Evolutionary conservation across 2,113 vertebrate species (phyloP), one percentile per base, ranked within the genome.

Genomic region (Lamprotornis superbus): DNA sequence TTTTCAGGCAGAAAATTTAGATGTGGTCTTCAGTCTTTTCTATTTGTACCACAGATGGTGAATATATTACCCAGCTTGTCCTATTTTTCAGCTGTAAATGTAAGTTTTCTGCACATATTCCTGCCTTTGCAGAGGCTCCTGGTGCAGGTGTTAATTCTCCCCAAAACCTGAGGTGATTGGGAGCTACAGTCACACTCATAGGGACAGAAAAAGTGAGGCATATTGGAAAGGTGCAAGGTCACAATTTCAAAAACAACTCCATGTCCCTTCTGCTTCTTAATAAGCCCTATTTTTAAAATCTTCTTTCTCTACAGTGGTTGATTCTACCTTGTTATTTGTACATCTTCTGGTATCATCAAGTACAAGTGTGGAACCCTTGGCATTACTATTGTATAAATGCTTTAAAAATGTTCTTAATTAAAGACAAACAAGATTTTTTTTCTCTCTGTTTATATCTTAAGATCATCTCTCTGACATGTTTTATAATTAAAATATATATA

Each of bases 1-100:
- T 89, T 82, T 93, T 47, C 83, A 78, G 74, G 57, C 77, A 93
- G 40, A 71, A 94, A 71, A 94, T 89, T 71, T 83, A 92, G 76
- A 73, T 52, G 68, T 90, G 86, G 73, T 77, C 76, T 87, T 83
- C 77, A 74, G 83, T 46, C 55, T 89, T 92, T 78, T 68, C 80
- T 87, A 16, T 95, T 84, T 75, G 73, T 94, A 37, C 56, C 57
- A 57, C 69, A 92, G 80, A 60, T 87, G 73, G 87, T 78, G 81
- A 92, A 81, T 78, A 40, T 15, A 35, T 89, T 59, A 87, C 15
- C n/a, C 42, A 63, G 73, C 42, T 87, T 70, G 80, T 94, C 68
- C 76, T 55, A 33, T 49, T 86, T 94, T 74, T 83, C 7, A 90
- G 18, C 56, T 55, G 63, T 69, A 71, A 35, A 64, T 73, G 25